Base-by-base conservation (phyloP, 2,113 vertebrate genomes). In the Azemiops feae region DNA sequence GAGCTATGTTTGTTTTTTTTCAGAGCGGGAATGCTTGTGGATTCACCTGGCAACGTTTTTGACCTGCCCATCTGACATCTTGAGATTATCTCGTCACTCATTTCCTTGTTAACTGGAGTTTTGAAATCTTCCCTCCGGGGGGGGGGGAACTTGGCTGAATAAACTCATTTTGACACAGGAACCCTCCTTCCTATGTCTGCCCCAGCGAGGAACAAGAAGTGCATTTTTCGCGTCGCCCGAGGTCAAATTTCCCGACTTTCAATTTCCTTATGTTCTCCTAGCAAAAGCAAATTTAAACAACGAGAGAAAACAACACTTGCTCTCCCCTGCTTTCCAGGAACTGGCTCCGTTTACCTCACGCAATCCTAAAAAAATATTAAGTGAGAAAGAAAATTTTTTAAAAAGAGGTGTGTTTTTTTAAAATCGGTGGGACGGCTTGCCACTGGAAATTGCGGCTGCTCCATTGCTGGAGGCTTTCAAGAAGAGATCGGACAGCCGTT, bases 141-240 rank as follows among this genome's bases (percentile, higher is more conserved):
- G 53, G 1, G 53, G 30, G 0, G 12, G 4, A 30, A 43, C 4
- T 81, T 20, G 39, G n/a, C 7, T 14, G n/a, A 47, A 43, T 5
- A 47, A 50, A 87, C 39, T 30, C 2, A 11, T 20, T 5, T 1
- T 30, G 57, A 85, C 30, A 27, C 20, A 58, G 30, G n/a, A 5
- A 9, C 3, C 6, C 12, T 30, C 14, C 52, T 18, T 69, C 4
- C 69, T 3, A 20, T 7, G 34, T 34, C 57, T 0, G 0, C 30
- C 57, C 7, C 7, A 0, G 14, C 23, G 11, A 89, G 18, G 22
- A 39, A 2, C 34, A 50, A 50, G 1, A 45, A 27, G 11, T 1
- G 1, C 11, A 12, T 64, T 64, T 64, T 30, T 30, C 58, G 10
- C 11, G 4, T 64, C 27, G 0, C 60, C 27, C 27, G 12, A 30